These are phyloP conservation scores for Mustela lutreola DNA, from an alignment of 2,113 vertebrate genomes.

Conservation along the genomic window DNA sequence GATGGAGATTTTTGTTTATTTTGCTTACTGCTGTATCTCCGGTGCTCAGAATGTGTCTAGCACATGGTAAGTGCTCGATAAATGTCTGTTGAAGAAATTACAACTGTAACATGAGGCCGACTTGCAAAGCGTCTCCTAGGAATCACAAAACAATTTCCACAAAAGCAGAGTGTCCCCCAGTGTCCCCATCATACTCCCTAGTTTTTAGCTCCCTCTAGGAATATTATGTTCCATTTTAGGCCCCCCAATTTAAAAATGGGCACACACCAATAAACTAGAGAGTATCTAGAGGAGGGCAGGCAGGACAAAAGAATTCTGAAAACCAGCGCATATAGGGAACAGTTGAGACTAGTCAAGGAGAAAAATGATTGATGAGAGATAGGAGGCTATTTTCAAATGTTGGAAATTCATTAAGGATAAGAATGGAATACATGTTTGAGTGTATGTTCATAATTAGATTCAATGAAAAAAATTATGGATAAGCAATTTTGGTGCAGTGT, in stretches of 20 bases:
- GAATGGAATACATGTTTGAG: not conserved
- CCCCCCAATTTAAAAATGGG: not conserved
- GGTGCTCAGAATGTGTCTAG: not conserved
- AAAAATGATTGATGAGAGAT: not conserved
- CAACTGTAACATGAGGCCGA: not conserved
- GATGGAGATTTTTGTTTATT: not conserved
- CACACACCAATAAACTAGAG: not conserved
- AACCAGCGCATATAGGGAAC: not conserved
- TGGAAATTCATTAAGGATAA: not conserved
- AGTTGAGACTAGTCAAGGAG: not conserved
- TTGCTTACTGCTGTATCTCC: not conserved
- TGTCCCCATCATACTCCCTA: not conserved
- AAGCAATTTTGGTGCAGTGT: not conserved
- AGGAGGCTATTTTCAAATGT: not conserved
- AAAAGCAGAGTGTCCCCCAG: not conserved
- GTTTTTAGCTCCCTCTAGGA: not conserved
- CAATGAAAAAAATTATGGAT: not conserved
- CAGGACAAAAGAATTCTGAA: constrained; percentile 9
- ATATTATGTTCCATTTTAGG: not conserved
- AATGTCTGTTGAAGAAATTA: not conserved
- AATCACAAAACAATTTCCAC: not conserved
- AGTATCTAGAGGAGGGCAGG: not conserved
- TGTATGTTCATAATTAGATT: not conserved
- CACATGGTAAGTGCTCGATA: not conserved
- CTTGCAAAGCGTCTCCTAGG: not conserved